phyloP scores from a whole-genome alignment of 2,113 vertebrate genomes.

The Lepisosteus oculatus region DNA sequence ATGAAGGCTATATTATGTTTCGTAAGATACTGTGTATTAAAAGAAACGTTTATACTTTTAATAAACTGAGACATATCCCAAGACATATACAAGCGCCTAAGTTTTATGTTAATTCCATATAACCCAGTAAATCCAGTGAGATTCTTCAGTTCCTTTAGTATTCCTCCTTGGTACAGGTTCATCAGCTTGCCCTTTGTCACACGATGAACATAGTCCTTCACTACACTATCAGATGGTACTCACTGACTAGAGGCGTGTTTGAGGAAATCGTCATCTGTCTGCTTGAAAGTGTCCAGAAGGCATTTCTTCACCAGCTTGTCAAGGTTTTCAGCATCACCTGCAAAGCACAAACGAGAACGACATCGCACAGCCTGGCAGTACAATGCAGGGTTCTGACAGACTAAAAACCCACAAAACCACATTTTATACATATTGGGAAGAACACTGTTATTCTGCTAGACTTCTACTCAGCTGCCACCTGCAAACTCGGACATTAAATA shows the following conservation, averaged over 20 bases:
- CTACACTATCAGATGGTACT: conserved; percentile 45
- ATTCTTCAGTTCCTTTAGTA: no score
- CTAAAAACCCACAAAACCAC: background rate
- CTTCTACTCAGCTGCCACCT: background rate
- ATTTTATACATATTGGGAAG: background rate
- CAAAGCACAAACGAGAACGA: background rate
- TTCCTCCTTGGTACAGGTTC: no score
- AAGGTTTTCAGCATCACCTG: conserved; percentile 78
- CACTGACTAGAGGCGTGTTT: conserved; percentile 95
- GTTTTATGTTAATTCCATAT: no score
- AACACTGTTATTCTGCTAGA: background rate
- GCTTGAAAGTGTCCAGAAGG: conserved; percentile 86
- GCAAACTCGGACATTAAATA: background rate
- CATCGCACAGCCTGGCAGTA: background rate
- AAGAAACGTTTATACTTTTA: no score
- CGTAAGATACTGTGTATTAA: no score
- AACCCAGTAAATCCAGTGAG: no score
- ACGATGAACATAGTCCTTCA: no score
- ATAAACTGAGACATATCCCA: no score
- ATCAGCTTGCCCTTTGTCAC: no score
- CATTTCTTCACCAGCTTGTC: conserved; percentile 89
- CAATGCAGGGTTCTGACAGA: background rate
- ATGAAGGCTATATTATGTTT: no score
- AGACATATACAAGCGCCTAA: no score
- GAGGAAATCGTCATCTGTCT: conserved; percentile 93